Evolutionary conservation across 1,140 invertebrate genomes (phyloP).

Genomic region (Bombyx mandarina): DNA sequence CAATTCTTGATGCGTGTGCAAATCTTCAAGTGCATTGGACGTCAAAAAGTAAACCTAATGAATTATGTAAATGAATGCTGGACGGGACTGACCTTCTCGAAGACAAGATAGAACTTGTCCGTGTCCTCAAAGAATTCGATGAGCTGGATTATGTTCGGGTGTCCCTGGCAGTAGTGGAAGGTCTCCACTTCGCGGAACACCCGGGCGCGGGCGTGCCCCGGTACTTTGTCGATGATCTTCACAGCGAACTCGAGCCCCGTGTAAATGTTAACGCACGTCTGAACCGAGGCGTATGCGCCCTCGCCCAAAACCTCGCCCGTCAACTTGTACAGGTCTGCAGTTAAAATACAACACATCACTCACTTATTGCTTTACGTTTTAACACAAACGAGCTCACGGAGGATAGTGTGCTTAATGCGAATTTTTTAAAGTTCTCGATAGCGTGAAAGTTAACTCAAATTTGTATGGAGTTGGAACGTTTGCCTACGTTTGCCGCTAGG

Average conservation of each 20-base stretch:
- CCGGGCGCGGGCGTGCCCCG: slow-evolving; percentile 90
- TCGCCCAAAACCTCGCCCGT: slow-evolving; percentile 96
- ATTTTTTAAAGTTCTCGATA: too few relatives aligned
- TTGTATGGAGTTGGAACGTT: too few relatives aligned
- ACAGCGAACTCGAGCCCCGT: slow-evolving; percentile 96
- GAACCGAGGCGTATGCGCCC: slow-evolving; percentile 96
- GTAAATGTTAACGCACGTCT: slow-evolving; percentile 92
- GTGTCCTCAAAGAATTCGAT: slow-evolving; percentile 98
- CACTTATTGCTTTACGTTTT: too few relatives aligned
- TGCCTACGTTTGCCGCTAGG: too few relatives aligned
- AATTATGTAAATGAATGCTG: too few relatives aligned
- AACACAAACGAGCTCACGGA: too few relatives aligned
- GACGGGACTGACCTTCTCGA: slow-evolving; percentile 84
- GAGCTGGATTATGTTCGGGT: slow-evolving; percentile 97
- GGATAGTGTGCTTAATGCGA: too few relatives aligned
- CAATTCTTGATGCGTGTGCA: too few relatives aligned
- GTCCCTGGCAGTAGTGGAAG: slow-evolving; percentile 97
- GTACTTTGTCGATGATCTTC: slow-evolving; percentile 97
- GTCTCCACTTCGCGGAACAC: slow-evolving; percentile 99
- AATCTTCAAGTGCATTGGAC: too few relatives aligned
- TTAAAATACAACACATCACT: slow-evolving; percentile 15
- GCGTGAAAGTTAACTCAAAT: too few relatives aligned
- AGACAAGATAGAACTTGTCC: slow-evolving; percentile 96
- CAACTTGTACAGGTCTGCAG: slow-evolving; percentile 92
- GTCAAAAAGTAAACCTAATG: too few relatives aligned